Evolutionary conservation across 2,113 vertebrate genomes (phyloP), one percentile per base, ranked within the genome.

Genomic region (Tapirus terrestris): DNA sequence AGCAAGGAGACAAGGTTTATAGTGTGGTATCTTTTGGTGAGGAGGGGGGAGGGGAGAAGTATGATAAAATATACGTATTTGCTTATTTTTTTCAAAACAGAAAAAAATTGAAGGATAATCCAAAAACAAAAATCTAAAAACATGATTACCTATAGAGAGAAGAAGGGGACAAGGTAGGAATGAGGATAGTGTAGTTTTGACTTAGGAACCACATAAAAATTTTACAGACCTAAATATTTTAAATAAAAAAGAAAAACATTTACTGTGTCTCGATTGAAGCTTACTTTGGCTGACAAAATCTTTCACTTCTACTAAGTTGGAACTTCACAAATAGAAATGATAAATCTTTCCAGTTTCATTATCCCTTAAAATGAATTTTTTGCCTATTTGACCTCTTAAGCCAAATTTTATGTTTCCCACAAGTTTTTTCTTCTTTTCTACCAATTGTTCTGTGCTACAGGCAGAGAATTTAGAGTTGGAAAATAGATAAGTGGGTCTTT

Each of bases 271-370:
- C 86, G 27, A 89, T 31, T n/a, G 58, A 80, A 36, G 3, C 82
- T 96, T 60, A 91, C n/a, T 83, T 80, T 73, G 20, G 33, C 45
- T 86, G 86, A 65, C n/a, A 70, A 89, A 45, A 91, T 89, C 43
- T 68, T 90, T 73, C 33, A 63, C 67, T 82, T 90, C 39, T 81
- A 80, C 58, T 65, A 63, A 17, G 31, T 23, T 86, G 8, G 29
- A 83, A 89, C 67, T 80, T 75, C 61, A 29, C 76, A 91, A 70
- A 23, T 58, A 58, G 48, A 92, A 94, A 89, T 84, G 16, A 80
- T n/a, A 77, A 60, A 27, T 45, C 31, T 65, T 93, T 75, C 73
- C 70, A 88, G 11, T 92, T 75, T 89, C 53, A 45, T 96, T 80
- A 94, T 73, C 56, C 29, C 51, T 80, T 45, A 85, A 76, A 58